Evolutionary conservation across 2,797 vertebrate species (phyloP).

Genomic region (Podarcis lilfordi): DNA sequence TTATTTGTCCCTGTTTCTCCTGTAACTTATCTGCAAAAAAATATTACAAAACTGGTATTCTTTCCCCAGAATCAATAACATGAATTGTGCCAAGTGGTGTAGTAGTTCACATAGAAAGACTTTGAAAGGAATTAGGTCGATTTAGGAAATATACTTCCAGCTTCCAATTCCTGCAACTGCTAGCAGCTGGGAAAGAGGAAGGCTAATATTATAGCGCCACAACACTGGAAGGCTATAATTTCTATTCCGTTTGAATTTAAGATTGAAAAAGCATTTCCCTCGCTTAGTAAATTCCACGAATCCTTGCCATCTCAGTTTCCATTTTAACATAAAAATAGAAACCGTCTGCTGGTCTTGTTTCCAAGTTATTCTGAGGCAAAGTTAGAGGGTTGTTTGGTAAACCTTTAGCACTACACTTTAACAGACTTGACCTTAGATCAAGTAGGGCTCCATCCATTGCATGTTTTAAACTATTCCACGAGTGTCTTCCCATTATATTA

Average conservation of each 20-base stretch:
- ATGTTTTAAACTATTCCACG: constrained; percentile 11
- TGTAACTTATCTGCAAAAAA: constrained; percentile 70
- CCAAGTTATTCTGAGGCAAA: constrained; percentile 54
- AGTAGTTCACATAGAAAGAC: constrained; percentile 70
- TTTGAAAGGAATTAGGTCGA: constrained; percentile 60
- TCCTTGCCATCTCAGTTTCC: constrained; percentile 73
- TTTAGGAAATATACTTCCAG: constrained; percentile 69
- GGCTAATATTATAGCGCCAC: constrained; percentile 65
- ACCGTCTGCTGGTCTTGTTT: constrained; percentile 59
- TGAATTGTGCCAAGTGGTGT: constrained; percentile 65
- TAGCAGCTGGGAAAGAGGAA: constrained; percentile 72
- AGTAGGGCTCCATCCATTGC: not conserved
- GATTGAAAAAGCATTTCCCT: constrained; percentile 64
- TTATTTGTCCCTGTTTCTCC: constrained; percentile 73
- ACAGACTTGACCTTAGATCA: not conserved
- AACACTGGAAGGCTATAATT: constrained; percentile 66
- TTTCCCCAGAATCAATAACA: constrained; percentile 72
- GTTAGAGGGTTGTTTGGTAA: constrained; percentile 15
- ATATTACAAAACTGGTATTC: constrained; percentile 64
- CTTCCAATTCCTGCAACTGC: constrained; percentile 55
- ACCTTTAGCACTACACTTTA: constrained; percentile 8
- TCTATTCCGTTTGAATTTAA: constrained; percentile 71
- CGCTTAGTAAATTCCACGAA: constrained; percentile 68
- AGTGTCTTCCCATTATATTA: not conserved
- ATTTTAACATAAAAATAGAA: constrained; percentile 77